A percentile compares a stretch with the other conserved stretches of the same genome.
Conservation (phyloP, 2,113 vertebrate genomes). For the Callorhinus ursinus region DNA sequence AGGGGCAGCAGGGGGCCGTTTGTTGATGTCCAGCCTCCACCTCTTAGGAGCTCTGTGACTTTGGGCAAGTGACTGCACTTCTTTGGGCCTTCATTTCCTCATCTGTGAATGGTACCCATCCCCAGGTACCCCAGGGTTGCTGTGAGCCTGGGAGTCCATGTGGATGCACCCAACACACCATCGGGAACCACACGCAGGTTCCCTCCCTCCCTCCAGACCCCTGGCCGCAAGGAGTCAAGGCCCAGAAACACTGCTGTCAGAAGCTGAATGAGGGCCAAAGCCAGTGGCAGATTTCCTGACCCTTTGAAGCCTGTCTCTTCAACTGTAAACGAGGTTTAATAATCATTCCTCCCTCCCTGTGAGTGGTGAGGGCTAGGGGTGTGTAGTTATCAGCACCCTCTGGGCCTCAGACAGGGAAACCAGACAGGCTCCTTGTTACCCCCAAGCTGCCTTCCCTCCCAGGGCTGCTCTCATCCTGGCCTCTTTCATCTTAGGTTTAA, state of each 20-base stretch:
- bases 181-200: neutral
- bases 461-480: constrained; percentile 52
- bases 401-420: constrained; percentile 71
- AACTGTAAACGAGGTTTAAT: constrained; percentile 63
- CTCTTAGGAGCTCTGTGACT: neutral
- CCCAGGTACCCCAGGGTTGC: neutral
- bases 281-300: neutral
- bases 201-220: neutral
- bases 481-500: constrained; percentile 77
- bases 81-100: neutral
- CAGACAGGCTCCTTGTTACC: constrained; percentile 58
- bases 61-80: neutral
- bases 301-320: constrained; percentile 62
- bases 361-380: neutral
- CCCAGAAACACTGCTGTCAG: neutral
- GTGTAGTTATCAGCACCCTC: constrained; percentile 68
- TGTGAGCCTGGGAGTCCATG: neutral
- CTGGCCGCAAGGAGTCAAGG: neutral
- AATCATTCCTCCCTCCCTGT: neutral
- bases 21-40: neutral
- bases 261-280: neutral
- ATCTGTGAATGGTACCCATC: neutral
- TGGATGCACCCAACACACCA: neutral
- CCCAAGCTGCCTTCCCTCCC: neutral
- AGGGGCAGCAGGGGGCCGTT: neutral